phyloP scores from a whole-genome alignment of 1,140 invertebrate genomes.

The Zophobas morio region DNA sequence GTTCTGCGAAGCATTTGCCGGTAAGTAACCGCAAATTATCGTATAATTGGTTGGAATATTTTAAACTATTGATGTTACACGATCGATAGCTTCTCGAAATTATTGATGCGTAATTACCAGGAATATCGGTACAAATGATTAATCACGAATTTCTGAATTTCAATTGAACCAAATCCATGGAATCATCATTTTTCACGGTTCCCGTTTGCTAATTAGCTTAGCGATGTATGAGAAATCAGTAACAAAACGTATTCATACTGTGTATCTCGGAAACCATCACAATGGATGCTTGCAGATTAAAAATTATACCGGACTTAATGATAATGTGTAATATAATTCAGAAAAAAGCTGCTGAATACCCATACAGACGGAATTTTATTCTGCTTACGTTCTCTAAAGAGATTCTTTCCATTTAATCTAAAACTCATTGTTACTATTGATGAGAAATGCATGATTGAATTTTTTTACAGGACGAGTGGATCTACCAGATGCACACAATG shows the following conservation, averaged over 20 bases:
- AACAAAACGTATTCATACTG: conserved; percentile 23
- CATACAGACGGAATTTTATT: conserved; percentile 6
- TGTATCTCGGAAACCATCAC: conserved; percentile 14
- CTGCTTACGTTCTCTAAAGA: conserved; percentile 13
- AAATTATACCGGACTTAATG: neutral
- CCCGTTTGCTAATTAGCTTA: conserved; percentile 20
- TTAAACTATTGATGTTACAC: too few relatives aligned
- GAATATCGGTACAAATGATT: neutral
- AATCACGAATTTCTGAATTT: conserved; percentile 6
- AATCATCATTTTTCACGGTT: conserved; percentile 22
- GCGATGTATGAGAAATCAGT: neutral
- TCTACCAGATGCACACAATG: conserved; percentile 79
- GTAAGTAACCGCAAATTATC: conserved; percentile 67
- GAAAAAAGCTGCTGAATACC: neutral
- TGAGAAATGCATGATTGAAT: conserved; percentile 39
- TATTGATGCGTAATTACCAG: conserved; percentile 5
- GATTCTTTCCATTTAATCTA: conserved; percentile 8
- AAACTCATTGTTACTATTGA: conserved; percentile 24
- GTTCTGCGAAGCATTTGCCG: conserved; percentile 84
- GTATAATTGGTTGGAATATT: too few relatives aligned
- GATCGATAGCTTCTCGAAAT: neutral
- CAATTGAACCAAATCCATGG: conserved; percentile 30
- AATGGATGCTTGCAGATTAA: conserved; percentile 12
- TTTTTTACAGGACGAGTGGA: conserved; percentile 71
- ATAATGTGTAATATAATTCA: conserved; percentile 11